These are phyloP conservation scores for Dromius quadrimaculatus DNA, from an alignment of 2,888 invertebrate species.

Conservation along the genomic window DNA sequence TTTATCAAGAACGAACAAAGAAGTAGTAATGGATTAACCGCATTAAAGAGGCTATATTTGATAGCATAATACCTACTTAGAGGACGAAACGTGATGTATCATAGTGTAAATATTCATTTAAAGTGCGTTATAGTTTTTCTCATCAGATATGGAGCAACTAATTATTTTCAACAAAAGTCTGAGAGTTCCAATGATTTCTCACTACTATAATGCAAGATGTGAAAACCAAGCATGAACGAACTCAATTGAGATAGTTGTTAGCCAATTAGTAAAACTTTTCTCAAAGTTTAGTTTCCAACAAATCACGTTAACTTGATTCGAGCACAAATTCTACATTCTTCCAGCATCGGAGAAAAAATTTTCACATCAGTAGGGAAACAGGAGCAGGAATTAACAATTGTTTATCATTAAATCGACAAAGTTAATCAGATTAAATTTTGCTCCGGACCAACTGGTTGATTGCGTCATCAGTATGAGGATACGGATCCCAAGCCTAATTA, in stretches of 20 bases:
- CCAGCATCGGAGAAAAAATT: conserved; percentile 5
- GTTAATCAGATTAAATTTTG: conserved; percentile 24
- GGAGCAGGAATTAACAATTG: conserved; percentile 32
- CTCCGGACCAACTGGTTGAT: conserved; percentile 37
- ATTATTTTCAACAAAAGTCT: too few species aligned
- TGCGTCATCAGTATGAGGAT: conserved; percentile 31
- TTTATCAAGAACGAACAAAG: too few species aligned
- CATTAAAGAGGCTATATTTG: too few species aligned
- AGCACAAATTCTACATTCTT: conserved; percentile 7
- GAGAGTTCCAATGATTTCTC: too few species aligned
- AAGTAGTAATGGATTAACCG: too few species aligned
- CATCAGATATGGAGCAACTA: too few species aligned
- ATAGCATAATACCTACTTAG: too few species aligned
- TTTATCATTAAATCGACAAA: conserved; percentile 34
- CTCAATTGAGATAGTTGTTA: neutral
- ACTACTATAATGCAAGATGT: too few species aligned
- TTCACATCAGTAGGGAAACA: neutral
- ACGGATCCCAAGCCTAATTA: conserved; percentile 18
- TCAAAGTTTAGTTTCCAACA: neutral
- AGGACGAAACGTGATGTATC: too few species aligned
- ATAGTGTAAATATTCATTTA: too few species aligned
- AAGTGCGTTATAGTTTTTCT: too few species aligned
- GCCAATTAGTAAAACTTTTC: neutral
- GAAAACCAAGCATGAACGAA: too few species aligned
- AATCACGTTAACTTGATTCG: neutral